Evolutionary conservation across 2,888 invertebrate genomes (phyloP).

Genomic region (Meiosimyza decipiens): DNA sequence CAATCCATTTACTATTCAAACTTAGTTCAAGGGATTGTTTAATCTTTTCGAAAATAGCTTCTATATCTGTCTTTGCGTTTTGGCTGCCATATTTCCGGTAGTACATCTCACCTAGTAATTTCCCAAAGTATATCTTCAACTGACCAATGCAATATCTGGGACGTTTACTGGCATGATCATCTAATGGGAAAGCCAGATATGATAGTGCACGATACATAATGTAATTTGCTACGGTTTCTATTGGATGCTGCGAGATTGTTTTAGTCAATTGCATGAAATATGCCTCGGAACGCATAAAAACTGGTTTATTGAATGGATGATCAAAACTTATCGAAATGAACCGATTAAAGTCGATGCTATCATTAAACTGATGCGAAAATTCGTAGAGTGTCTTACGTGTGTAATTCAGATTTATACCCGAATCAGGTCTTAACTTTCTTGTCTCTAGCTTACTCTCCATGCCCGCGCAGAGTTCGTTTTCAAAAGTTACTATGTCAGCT

Average conservation of each 20-base stretch:
- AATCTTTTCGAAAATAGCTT: slow-evolving; percentile 48
- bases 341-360: slow-evolving; percentile 53
- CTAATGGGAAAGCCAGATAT: slow-evolving; percentile 46
- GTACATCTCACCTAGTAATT: slow-evolving; percentile 59
- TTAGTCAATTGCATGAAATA: slow-evolving; percentile 57
- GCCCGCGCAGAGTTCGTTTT: slow-evolving; percentile 54
- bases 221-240: slow-evolving; percentile 58
- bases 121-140: slow-evolving; percentile 54
- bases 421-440: slow-evolving; percentile 34
- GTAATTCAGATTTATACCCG: slow-evolving; percentile 33
- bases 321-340: slow-evolving; percentile 54
- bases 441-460: slow-evolving; percentile 45
- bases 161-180: slow-evolving; percentile 40
- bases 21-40: slow-evolving; percentile 49
- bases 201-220: slow-evolving; percentile 61
- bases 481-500: slow-evolving; percentile 56
- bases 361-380: slow-evolving; percentile 46
- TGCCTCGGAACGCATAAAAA: slow-evolving; percentile 55
- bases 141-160: slow-evolving; percentile 47
- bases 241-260: slow-evolving; percentile 49
- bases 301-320: slow-evolving; percentile 52
- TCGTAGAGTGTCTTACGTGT: slow-evolving; percentile 52
- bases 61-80: slow-evolving; percentile 46
- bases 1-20: slow-evolving; percentile 55
- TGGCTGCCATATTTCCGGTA: slow-evolving; percentile 48